A percentile compares a stretch with the other conserved stretches of the same genome.
These are phyloP conservation scores for Drepanosiphum platanoidis DNA, from an alignment of 2,888 invertebrate genomes.

Conservation along the genomic window DNA sequence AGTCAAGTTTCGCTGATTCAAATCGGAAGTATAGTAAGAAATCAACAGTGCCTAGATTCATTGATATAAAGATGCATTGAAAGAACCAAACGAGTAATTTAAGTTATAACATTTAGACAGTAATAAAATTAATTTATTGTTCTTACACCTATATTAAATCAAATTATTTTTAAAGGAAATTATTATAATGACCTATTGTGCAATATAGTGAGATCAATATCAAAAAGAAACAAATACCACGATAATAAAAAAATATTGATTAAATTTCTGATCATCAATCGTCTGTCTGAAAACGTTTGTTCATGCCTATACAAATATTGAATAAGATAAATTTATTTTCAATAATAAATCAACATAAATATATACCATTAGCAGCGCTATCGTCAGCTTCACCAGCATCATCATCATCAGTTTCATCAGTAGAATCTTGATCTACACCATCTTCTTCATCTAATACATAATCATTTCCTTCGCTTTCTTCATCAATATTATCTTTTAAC, in stretches of 20 bases:
- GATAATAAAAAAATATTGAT: slow-evolving; percentile 15
- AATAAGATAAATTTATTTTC: slow-evolving; percentile 13
- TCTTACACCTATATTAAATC: too few relatives aligned
- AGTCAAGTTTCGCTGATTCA: too few relatives aligned
- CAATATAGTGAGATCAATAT: slow-evolving; percentile 37
- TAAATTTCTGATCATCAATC: slow-evolving; percentile 35
- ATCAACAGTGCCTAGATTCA: too few relatives aligned
- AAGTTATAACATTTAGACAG: too few relatives aligned
- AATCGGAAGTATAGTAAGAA: too few relatives aligned
- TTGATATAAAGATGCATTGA: too few relatives aligned
- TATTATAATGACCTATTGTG: neutral
- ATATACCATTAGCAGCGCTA: slow-evolving; percentile 68
- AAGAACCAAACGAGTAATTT: too few relatives aligned
- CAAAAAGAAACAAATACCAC: slow-evolving; percentile 44
- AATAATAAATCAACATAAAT: slow-evolving; percentile 65
- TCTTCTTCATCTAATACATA: slow-evolving; percentile 72
- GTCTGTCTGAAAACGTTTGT: slow-evolving; percentile 43
- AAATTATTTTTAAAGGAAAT: neutral
- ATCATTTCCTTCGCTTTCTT: slow-evolving; percentile 71
- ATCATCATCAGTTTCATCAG: slow-evolving; percentile 68
- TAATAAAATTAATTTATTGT: too few relatives aligned
- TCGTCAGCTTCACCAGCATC: slow-evolving; percentile 69
- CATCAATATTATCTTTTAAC: slow-evolving; percentile 66
- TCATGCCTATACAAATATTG: slow-evolving; percentile 37
- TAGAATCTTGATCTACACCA: slow-evolving; percentile 70